phyloP scores from a whole-genome alignment of 2,888 invertebrate genomes.

The Ceriagrion tenellum region DNA sequence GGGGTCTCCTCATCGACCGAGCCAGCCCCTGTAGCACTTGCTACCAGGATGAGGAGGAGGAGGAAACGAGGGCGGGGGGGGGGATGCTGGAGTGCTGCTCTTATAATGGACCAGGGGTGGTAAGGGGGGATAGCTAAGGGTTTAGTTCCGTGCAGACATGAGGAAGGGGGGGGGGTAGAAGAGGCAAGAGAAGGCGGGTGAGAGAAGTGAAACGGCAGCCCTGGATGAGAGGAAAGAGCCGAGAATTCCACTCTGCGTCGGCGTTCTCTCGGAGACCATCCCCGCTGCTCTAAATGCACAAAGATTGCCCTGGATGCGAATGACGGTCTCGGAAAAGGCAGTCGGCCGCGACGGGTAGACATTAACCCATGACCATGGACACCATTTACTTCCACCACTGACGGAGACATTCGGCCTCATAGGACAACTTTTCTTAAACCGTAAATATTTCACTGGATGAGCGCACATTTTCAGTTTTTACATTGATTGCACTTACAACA shows the following conservation, averaged over 20 bases:
- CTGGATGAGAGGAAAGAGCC: not conserved
- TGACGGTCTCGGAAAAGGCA: no score
- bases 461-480: no score
- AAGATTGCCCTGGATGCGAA: no score
- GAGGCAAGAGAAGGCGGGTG: not conserved
- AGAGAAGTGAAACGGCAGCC: not conserved
- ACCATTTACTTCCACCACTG: no score
- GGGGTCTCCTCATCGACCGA: constrained; percentile 1
- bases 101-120: not conserved
- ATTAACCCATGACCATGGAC: no score
- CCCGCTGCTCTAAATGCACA: not conserved
- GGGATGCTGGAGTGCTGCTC: not conserved
- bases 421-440: no score
- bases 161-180: not conserved
- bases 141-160: not conserved
- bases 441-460: no score
- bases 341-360: no score
- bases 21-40: not conserved
- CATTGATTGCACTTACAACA: no score
- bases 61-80: not conserved
- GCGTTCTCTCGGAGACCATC: not conserved
- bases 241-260: not conserved
- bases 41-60: not conserved
- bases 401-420: no score
- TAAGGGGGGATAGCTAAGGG: not conserved